These are phyloP conservation scores for Glossosoma conforme DNA, from an alignment of 1,140 invertebrate genomes.

Conservation along the genomic window DNA sequence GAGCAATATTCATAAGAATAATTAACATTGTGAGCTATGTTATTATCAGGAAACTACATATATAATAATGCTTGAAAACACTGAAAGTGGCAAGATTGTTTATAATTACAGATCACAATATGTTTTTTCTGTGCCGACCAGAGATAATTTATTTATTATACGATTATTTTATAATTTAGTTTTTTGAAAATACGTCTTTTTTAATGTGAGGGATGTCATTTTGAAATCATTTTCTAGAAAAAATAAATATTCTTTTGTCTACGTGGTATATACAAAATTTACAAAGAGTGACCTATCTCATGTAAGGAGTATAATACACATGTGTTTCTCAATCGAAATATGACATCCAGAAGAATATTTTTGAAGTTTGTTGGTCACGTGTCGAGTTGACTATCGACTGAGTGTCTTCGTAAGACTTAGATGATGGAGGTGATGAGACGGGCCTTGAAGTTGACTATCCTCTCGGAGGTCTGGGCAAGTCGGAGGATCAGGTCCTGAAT, in stretches of 20 bases:
- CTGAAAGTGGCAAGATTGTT: no score
- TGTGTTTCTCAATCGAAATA: neutral
- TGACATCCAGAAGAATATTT: neutral
- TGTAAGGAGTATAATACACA: no score
- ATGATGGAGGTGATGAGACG: conserved; percentile 82
- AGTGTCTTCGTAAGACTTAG: conserved; percentile 48
- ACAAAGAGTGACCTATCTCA: neutral
- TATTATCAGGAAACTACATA: no score
- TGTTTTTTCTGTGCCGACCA: no score
- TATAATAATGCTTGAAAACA: no score
- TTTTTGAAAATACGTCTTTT: no score
- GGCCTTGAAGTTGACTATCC: conserved; percentile 87
- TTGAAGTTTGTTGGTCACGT: neutral
- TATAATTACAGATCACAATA: no score
- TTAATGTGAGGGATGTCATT: conserved; percentile 18
- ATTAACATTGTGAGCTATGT: no score
- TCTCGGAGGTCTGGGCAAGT: conserved; percentile 78
- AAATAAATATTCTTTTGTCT: no score
- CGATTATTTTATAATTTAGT: no score
- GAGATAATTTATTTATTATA: no score
- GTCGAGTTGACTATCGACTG: neutral
- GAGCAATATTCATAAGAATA: conserved; percentile 22
- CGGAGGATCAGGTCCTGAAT: conserved; percentile 82
- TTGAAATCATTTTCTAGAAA: conserved; percentile 7
- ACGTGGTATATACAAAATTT: conserved; percentile 15